A percentile compares a stretch with the other conserved stretches of the same genome.
Evolutionary conservation across 2,888 invertebrate species (phyloP).

Genomic region (Agonopterix alstromeriana): DNA sequence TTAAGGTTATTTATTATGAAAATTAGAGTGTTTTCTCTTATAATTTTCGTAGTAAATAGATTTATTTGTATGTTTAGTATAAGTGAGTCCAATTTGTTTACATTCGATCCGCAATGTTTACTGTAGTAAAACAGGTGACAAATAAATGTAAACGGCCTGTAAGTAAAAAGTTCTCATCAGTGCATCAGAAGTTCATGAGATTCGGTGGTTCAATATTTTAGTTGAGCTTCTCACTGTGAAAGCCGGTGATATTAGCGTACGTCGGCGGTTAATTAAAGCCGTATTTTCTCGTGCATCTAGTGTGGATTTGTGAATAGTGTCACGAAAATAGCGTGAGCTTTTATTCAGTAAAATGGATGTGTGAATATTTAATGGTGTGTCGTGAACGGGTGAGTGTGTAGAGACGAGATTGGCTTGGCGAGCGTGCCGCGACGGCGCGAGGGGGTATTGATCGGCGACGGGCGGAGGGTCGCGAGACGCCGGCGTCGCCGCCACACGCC

Average conservation of each 20-base stretch:
- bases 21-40: too few relatives aligned
- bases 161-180: neutral
- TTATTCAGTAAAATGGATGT: slow-evolving; percentile 61
- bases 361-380: slow-evolving; percentile 73
- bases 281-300: slow-evolving; percentile 6
- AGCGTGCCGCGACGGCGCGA: slow-evolving; percentile 70
- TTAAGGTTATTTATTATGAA: slow-evolving; percentile 1
- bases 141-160: slow-evolving; percentile 6
- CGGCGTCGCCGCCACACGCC: slow-evolving; percentile 68
- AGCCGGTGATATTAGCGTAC: neutral
- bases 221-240: neutral
- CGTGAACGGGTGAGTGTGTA: slow-evolving; percentile 59
- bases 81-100: slow-evolving; percentile 40
- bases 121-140: slow-evolving; percentile 16
- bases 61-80: too few relatives aligned
- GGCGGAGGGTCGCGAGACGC: slow-evolving; percentile 65
- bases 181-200: neutral
- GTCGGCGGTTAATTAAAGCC: neutral
- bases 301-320: slow-evolving; percentile 10
- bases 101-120: slow-evolving; percentile 56
- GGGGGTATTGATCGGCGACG: slow-evolving; percentile 72
- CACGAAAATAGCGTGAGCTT: slow-evolving; percentile 30
- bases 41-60: too few relatives aligned
- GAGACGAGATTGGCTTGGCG: slow-evolving; percentile 60
- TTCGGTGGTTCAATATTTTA: neutral